Evolutionary conservation across 2,888 invertebrate genomes (phyloP).

Genomic region (Mermis nigrescens): DNA sequence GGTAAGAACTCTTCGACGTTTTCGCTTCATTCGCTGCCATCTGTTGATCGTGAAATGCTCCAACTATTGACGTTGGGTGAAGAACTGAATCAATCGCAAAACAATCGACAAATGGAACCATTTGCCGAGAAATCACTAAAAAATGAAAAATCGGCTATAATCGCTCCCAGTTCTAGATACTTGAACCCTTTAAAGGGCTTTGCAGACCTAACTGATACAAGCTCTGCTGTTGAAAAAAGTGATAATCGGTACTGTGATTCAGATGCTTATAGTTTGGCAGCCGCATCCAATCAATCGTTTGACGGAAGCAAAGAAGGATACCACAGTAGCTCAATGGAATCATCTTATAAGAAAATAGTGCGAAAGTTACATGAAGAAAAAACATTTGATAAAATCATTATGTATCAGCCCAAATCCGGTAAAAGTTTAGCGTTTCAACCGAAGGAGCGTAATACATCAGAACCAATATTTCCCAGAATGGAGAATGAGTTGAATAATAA

Average conservation of each 20-base stretch:
- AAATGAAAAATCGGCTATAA: background rate
- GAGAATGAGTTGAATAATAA: too few species aligned
- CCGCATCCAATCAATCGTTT: background rate
- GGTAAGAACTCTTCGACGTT: too few species aligned
- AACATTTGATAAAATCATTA: too few species aligned
- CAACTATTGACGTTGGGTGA: background rate
- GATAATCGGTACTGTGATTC: background rate
- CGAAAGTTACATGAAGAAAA: too few species aligned
- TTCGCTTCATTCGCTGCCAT: too few species aligned
- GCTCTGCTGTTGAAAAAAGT: background rate
- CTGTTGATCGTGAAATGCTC: slow-evolving; percentile 3
- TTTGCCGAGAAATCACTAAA: background rate
- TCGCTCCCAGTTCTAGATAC: background rate
- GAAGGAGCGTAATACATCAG: background rate
- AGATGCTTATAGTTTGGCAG: background rate
- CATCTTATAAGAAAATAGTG: too few species aligned
- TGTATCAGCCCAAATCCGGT: too few species aligned
- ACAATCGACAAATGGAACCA: background rate
- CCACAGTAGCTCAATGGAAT: too few species aligned
- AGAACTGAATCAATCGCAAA: background rate
- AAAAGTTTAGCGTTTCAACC: too few species aligned
- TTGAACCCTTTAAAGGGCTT: background rate
- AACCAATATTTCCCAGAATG: too few species aligned
- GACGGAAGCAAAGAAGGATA: too few species aligned
- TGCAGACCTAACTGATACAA: background rate